Conservation (phyloP, 2,113 vertebrate species). For the Mungos mungo region DNA sequence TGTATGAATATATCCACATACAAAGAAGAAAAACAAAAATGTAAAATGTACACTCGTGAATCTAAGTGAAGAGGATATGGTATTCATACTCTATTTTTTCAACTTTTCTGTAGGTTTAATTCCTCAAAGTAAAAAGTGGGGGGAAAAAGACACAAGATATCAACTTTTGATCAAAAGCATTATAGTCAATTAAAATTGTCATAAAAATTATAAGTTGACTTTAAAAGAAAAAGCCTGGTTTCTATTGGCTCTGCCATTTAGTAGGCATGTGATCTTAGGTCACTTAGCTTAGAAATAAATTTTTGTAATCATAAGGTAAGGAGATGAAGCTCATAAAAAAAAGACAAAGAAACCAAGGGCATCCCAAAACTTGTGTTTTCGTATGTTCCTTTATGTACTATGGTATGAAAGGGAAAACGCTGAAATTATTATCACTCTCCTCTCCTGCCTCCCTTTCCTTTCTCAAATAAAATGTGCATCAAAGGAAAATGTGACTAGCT, state of each 20-base stretch:
- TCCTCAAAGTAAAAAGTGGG: neutral
- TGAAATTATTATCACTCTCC: neutral
- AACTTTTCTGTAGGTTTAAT: neutral
- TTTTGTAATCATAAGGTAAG: constrained; percentile 3
- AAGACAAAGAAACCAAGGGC: neutral
- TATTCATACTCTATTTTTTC: neutral
- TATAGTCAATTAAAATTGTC: neutral
- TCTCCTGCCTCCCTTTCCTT: neutral
- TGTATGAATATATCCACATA: neutral
- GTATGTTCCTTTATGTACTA: neutral
- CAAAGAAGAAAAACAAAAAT: neutral
- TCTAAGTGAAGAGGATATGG: neutral
- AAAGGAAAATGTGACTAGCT: neutral
- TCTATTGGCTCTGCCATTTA: neutral
- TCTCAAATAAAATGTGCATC: neutral
- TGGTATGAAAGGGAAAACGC: neutral
- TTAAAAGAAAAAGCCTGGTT: neutral
- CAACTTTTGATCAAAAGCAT: neutral
- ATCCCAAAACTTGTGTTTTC: neutral
- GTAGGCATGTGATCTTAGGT: neutral
- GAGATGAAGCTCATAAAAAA: neutral
- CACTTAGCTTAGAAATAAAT: neutral
- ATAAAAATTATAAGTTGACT: neutral
- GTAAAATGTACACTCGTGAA: neutral
- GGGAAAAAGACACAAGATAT: neutral